These are phyloP conservation scores for Mionectes olivaceus DNA, from an alignment of 2,797 vertebrate species.

Conservation along the genomic window DNA sequence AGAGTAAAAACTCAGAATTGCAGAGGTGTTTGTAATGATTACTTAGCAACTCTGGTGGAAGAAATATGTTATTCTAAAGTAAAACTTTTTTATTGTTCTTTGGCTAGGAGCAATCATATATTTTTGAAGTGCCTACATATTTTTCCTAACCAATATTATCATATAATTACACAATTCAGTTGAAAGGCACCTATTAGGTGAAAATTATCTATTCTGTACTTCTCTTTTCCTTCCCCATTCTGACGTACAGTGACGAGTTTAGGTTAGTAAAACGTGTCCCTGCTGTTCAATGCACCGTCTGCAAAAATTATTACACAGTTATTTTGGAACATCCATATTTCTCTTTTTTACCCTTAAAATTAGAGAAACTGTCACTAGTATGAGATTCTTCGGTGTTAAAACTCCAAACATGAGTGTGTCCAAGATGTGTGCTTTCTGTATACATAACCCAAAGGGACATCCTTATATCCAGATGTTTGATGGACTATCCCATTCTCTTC, in stretches of 20 bases:
- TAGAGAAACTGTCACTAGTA: background rate
- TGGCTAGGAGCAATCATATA: background rate
- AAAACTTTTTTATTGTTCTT: background rate
- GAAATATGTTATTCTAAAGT: background rate
- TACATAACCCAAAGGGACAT: background rate
- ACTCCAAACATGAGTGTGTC: rapidly evolving
- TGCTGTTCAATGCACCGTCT: background rate
- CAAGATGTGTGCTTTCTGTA: background rate
- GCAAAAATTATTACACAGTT: background rate
- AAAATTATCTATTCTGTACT: background rate
- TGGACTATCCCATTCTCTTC: background rate
- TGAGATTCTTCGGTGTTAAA: background rate
- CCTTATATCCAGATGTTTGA: background rate
- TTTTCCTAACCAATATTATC: background rate
- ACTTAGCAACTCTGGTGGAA: background rate
- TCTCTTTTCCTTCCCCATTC: background rate
- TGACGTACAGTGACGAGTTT: background rate
- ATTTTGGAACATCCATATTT: background rate
- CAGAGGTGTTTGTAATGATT: background rate
- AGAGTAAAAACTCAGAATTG: background rate
- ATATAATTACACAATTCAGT: too few relatives aligned
- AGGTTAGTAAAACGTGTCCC: background rate
- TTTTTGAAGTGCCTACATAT: background rate
- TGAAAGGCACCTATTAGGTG: too few relatives aligned
- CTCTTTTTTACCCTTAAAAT: background rate